phyloP scores from a whole-genome alignment of 2,888 invertebrate species.

The Halictus quadricinctus region DNA sequence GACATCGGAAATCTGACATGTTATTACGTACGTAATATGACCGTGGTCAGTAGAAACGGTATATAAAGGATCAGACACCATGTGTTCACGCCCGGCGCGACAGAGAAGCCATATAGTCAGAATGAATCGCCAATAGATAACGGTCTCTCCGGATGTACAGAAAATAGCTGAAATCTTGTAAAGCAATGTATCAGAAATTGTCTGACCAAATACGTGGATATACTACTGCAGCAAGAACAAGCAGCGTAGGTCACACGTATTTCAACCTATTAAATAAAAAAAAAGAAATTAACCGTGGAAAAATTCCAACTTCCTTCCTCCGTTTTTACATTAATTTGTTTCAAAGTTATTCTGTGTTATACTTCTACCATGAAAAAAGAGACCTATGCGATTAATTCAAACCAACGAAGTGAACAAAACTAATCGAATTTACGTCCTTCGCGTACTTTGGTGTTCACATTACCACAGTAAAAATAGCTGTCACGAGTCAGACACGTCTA shows the following conservation, averaged over 20 bases:
- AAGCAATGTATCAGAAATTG: not conserved
- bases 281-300: not conserved
- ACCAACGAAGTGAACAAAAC: not conserved
- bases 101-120: not conserved
- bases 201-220: not conserved
- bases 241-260: no score
- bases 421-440: not conserved
- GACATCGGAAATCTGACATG: not conserved
- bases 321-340: not conserved
- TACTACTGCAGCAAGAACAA: not conserved
- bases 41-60: not conserved
- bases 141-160: not conserved
- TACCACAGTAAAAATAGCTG: not conserved
- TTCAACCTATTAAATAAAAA: not conserved
- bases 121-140: not conserved
- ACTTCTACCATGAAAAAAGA: not conserved
- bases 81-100: not conserved
- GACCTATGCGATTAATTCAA: not conserved
- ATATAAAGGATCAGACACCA: not conserved
- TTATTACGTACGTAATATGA: slow-evolving; percentile 3
- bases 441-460: not conserved
- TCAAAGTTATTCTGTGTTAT: not conserved
- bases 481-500: not conserved
- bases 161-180: not conserved
- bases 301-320: not conserved